These are phyloP conservation scores for Hozukius guyotensis DNA, from an alignment of 2,797 vertebrate genomes.

Conservation along the genomic window DNA sequence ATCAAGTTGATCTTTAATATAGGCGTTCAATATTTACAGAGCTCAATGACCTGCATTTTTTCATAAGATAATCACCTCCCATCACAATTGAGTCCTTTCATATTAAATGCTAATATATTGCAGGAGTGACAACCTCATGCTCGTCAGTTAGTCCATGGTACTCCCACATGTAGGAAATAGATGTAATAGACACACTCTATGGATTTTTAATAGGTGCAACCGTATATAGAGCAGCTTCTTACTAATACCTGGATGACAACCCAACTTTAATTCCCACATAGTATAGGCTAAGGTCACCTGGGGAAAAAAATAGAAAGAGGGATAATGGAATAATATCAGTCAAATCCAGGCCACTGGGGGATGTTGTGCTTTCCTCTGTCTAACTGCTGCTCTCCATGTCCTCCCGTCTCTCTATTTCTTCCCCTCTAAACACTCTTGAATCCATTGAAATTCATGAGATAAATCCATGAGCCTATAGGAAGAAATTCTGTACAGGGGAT, in stretches of 20 bases:
- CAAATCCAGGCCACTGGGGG: constrained; percentile 33
- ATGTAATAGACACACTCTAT: background rate
- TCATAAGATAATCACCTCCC: background rate
- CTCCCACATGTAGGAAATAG: background rate
- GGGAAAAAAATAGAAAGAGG: background rate
- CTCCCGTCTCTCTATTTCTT: constrained; percentile 20
- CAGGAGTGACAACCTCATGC: background rate
- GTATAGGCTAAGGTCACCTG: constrained; percentile 30
- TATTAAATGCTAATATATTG: background rate
- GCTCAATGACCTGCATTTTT: constrained; percentile 24
- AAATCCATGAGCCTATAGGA: constrained; percentile 32
- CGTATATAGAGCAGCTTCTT: background rate
- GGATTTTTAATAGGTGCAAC: background rate
- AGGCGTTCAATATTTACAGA: constrained; percentile 42
- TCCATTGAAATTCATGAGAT: constrained; percentile 40
- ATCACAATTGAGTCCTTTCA: background rate
- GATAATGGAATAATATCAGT: constrained; percentile 53
- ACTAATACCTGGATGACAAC: constrained; percentile 23
- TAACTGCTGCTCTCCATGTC: constrained; percentile 24
- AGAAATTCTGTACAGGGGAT: background rate
- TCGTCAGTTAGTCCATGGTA: background rate
- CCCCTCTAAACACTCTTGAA: constrained; percentile 12
- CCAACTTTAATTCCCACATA: constrained; percentile 43
- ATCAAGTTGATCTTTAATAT: constrained; percentile 29
- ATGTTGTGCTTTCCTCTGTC: constrained; percentile 17